A percentile compares a stretch with the other conserved stretches of the same genome.
phyloP scores from a whole-genome alignment of 2,888 invertebrate genomes.

The Amphipyra berbera region DNA sequence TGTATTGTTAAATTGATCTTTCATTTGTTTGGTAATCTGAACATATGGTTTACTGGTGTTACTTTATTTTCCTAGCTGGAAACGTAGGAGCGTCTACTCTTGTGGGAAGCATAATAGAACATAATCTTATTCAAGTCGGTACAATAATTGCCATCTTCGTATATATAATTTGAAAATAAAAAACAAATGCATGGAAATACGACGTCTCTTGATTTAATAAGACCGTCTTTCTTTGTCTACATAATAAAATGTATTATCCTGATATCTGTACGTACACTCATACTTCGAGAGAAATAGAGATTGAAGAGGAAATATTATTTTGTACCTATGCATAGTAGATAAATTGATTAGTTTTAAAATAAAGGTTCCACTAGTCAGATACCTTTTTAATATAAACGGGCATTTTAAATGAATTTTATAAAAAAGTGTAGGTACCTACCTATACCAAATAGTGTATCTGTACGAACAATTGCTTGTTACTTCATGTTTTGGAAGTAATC shows the following conservation, averaged over 20 bases:
- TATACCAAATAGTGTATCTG: neutral
- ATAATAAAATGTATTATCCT: conserved; percentile 11
- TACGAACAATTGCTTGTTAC: conserved; percentile 21
- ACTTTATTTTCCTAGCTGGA: conserved; percentile 1
- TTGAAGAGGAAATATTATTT: conserved; percentile 7
- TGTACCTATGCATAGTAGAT: neutral
- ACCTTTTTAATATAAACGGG: no score
- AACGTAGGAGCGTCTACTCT: conserved; percentile 1
- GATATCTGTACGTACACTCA: neutral
- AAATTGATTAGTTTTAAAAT: neutral
- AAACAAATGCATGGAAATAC: conserved; percentile 28
- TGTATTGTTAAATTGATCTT: no score
- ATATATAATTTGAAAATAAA: conserved; percentile 28
- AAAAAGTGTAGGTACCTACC: no score
- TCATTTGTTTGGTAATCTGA: no score
- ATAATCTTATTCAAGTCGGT: conserved; percentile 27
- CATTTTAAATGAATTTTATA: no score
- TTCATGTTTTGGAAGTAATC: conserved; percentile 39
- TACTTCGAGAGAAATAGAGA: neutral
- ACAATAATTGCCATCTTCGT: conserved; percentile 23
- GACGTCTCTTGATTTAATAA: conserved; percentile 38
- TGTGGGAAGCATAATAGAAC: conserved; percentile 18
- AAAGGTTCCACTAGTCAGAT: neutral
- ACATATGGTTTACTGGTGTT: no score
- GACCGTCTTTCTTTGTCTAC: conserved; percentile 20